Base-by-base conservation (phyloP, 2,888 invertebrate species). In the Palloptera scutellata region DNA sequence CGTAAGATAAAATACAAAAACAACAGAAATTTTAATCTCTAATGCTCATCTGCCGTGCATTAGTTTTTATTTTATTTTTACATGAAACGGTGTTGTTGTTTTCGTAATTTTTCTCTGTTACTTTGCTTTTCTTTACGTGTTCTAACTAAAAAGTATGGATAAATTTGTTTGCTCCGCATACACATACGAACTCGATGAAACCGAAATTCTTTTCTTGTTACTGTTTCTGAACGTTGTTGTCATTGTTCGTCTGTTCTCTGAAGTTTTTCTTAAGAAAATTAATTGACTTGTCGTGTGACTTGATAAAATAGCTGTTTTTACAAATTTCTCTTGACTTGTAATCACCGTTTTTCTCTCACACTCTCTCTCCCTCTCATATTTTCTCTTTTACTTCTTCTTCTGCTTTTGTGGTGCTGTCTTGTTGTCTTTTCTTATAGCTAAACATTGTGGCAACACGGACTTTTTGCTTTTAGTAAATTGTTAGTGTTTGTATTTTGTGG, bases 231-330 rank as follows among this genome's bases (percentile, higher is more conserved):
- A n/a, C n/a, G 52, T 17, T 52, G n/a, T 52, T 52, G 15, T 19
- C n/a, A 74, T 76, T 77, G 71, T 66, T 72, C 67, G 74, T 69
- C 55, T 70, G 70, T 67, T n/a, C 5, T 52, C 4, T 52, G 12
- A 17, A 30, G 30, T 30, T 30, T 30, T 30, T 30, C 30, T 57
- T 77, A 77, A 78, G 73, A 78, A 78, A 78, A 75, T 74, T 63
- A 73, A 62, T 54, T 54, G 2, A 54, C n/a, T 54, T 17, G 8
- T 54, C 54, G 11, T n/a, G n/a, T 54, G 19, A 54, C 1, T 19
- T 19, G 19, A 54, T 4, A 54, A 54, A 54, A 54, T 54, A n/a
- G 10, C 19, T n/a, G 12, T 12, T 54, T 54, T 19, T 54, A 10
- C n/a, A 54, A 54, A 54, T 54, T 6, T 54, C 17, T 5, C n/a